phyloP scores from a whole-genome alignment of 2,113 vertebrate species.

The Progne subis region DNA sequence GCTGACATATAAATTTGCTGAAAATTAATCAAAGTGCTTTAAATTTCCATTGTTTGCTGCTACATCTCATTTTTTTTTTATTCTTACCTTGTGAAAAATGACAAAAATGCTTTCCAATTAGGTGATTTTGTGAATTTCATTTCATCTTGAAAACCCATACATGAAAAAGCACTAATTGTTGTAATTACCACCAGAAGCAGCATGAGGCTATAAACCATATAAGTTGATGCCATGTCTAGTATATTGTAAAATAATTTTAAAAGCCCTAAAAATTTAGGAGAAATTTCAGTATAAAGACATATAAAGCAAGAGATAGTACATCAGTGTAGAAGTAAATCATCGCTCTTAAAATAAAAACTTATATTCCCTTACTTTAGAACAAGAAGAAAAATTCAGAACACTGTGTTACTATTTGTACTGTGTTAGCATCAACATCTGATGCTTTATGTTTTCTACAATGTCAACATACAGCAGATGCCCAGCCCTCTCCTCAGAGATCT shows the following conservation, averaged over 20 bases:
- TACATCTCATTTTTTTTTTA: background rate
- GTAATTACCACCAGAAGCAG: background rate
- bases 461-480: slow-evolving; percentile 35
- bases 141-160: background rate
- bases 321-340: background rate
- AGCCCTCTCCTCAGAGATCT: background rate
- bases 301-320: background rate
- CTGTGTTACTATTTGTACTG: background rate
- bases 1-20: background rate
- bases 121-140: background rate
- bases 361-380: background rate
- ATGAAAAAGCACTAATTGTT: background rate
- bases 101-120: background rate
- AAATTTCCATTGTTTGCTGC: background rate
- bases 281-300: background rate
- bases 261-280: background rate
- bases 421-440: background rate
- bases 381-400: background rate
- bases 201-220: background rate
- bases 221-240: background rate
- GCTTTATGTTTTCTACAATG: slow-evolving; percentile 17
- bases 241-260: background rate
- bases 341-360: background rate
- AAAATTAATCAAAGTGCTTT: background rate
- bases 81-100: background rate